Base-by-base conservation (phyloP, 2,888 invertebrate genomes). In the Eurytoma adleriae region DNA sequence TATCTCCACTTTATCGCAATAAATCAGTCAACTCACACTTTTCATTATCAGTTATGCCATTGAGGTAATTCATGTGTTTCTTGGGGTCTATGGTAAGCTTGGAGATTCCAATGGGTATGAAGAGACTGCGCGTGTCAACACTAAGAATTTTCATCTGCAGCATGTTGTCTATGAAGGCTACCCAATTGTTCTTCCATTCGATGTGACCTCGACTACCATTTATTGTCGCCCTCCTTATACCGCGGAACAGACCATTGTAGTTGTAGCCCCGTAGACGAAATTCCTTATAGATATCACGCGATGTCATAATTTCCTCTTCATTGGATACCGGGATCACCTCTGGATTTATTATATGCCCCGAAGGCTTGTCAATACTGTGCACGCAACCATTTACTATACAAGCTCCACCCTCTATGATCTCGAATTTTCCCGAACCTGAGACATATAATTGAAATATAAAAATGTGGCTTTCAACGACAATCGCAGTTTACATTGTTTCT, bases 361-460 rank as follows among this genome's bases (percentile, higher is more conserved):
- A 61, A 0, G 87, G 82, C 64, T 93, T 92, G 85, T 93, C 92
- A 80, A 93, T 92, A 1, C 92, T 92, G 71, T 93, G 93, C 72
- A 96, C 93, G 20, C 91, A 92, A 52, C 96, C 96, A 0, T 95
- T 95, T 0, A 95, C 95, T 40, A 96, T 93, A 0, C 95, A 93
- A 0, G 93, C 93, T 3, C 94, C 94, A 3, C 94, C 93, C 89
- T 96, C 95, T 0, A 94, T 93, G 62, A 95, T 92, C 93, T 94
- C 87, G 54, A 88, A 89, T 83, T 84, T 87, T 67, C 91, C 92
- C 52, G 89, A 88, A 27, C 92, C 92, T 91, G 85, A 10, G 7
- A 3, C n/a, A n/a, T 10, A 10, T 40, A 40, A 67, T 64, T 10
- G 54, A 71, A 14, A 50, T 54, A 10, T 4, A 54, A n/a, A 54